A percentile compares a stretch with the other conserved stretches of the same genome.
phyloP scores from a whole-genome alignment of 1,140 invertebrate genomes.

The Drosophila varians region DNA sequence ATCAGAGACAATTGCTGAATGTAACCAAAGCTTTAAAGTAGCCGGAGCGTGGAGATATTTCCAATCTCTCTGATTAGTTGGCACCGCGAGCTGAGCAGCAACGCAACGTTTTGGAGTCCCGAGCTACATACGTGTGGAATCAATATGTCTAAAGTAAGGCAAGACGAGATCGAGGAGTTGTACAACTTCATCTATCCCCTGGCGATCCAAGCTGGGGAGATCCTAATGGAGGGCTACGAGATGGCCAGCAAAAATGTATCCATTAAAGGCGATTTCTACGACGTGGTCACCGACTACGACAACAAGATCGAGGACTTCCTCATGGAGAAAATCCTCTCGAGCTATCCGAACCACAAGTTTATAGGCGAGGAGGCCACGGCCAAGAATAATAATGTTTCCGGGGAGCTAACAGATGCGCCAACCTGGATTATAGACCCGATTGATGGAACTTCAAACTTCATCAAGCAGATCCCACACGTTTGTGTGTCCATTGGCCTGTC shows the following conservation, averaged over 20 bases:
- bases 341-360: slow-evolving; percentile 91
- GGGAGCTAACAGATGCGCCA: slow-evolving; percentile 89
- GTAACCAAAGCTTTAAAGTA: slow-evolving; percentile 29
- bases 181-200: slow-evolving; percentile 85
- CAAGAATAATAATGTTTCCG: slow-evolving; percentile 85
- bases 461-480: slow-evolving; percentile 87
- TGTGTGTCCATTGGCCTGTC: slow-evolving; percentile 88
- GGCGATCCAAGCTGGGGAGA: slow-evolving; percentile 67
- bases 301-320: slow-evolving; percentile 91
- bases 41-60: slow-evolving; percentile 18
- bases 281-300: slow-evolving; percentile 94
- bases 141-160: slow-evolving; percentile 43
- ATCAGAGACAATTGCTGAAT: slow-evolving; percentile 33
- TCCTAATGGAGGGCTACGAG: slow-evolving; percentile 85
- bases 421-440: slow-evolving; percentile 96
- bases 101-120: slow-evolving; percentile 16
- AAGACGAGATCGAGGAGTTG: slow-evolving; percentile 85
- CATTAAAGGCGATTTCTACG: slow-evolving; percentile 88
- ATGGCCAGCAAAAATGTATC: slow-evolving; percentile 82
- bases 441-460: slow-evolving; percentile 90
- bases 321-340: slow-evolving; percentile 86
- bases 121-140: neutral
- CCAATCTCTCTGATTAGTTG: slow-evolving; percentile 50
- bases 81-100: slow-evolving; percentile 26
- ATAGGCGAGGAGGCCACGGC: slow-evolving; percentile 92